A percentile compares a stretch with the other conserved stretches of the same genome.
These are phyloP conservation scores for Oncorhynchus keta DNA, from an alignment of 2,113 vertebrate species.

Conservation along the genomic window DNA sequence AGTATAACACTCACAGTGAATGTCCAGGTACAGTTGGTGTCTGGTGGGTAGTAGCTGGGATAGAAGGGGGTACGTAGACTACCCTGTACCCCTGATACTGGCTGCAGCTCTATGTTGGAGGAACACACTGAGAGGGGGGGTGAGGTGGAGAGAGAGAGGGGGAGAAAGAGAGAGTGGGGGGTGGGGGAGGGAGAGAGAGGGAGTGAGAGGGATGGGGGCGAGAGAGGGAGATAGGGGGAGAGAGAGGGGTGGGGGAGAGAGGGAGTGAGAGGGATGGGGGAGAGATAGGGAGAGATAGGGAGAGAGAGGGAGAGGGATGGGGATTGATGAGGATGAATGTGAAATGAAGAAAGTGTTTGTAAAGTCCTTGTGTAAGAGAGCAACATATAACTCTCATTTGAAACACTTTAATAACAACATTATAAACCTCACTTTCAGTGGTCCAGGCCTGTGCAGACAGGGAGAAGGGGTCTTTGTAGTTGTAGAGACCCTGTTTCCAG, in stretches of 20 bases:
- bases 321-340: neutral
- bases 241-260: no score
- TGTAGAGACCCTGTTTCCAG: conserved; percentile 92
- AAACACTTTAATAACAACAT: no score
- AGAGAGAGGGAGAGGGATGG: neutral
- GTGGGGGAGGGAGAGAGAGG: neutral
- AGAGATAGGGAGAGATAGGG: no score
- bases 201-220: no score
- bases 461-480: conserved; percentile 83
- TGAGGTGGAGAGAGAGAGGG: neutral
- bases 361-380: neutral
- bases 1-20: conserved; percentile 77
- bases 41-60: conserved; percentile 91
- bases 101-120: conserved; percentile 72
- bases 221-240: no score
- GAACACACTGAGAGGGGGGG: conserved; percentile 74
- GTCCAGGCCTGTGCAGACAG: conserved; percentile 79
- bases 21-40: conserved; percentile 88
- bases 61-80: conserved; percentile 84
- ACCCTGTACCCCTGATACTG: conserved; percentile 76
- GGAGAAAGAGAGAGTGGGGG: neutral
- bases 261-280: no score
- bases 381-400: neutral
- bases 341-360: neutral
- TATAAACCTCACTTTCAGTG: conserved; percentile 70